Conservation (phyloP, 2,113 vertebrate species). For the Spea bombifrons region DNA sequence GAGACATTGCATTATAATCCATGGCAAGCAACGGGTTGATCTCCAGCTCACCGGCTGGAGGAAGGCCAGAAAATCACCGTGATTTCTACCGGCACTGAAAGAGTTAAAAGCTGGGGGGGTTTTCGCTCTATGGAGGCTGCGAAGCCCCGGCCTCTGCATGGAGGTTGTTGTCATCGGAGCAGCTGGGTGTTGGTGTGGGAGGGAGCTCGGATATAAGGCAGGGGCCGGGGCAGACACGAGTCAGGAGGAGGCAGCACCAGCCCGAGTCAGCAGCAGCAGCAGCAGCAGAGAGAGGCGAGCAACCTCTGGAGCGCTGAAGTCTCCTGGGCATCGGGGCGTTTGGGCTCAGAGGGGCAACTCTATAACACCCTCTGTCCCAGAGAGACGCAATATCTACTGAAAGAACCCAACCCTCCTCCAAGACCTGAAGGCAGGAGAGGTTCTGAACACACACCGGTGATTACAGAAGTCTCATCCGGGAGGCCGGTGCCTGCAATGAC, state of each 20-base stretch:
- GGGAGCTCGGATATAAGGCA: constrained; percentile 58
- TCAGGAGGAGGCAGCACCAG: background rate
- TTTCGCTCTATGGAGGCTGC: constrained; percentile 37
- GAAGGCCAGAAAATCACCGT: background rate
- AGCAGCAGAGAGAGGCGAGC: background rate
- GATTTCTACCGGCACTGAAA: background rate
- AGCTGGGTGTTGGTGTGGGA: constrained; percentile 57
- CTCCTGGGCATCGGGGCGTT: too few species aligned
- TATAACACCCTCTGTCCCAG: too few species aligned
- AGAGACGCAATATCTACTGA: background rate
- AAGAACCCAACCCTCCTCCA: background rate
- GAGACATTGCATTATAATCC: too few species aligned
- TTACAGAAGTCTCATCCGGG: too few species aligned
- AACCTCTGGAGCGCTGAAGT: too few species aligned
- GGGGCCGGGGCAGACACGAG: background rate
- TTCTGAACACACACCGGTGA: too few species aligned
- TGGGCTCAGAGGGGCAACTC: too few species aligned
- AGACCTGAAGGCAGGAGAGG: background rate
- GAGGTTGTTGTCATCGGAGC: constrained; percentile 60
- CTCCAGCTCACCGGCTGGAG: too few species aligned
- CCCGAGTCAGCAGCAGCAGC: background rate
- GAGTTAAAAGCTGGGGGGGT: background rate
- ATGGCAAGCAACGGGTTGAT: background rate
- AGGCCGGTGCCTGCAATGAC: constrained; percentile 19
- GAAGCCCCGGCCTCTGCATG: constrained; percentile 60